A percentile compares a stretch with the other conserved stretches of the same genome.
Evolutionary conservation across 2,888 invertebrate genomes (phyloP).

Genomic region (Drosophila nigritarsus): DNA sequence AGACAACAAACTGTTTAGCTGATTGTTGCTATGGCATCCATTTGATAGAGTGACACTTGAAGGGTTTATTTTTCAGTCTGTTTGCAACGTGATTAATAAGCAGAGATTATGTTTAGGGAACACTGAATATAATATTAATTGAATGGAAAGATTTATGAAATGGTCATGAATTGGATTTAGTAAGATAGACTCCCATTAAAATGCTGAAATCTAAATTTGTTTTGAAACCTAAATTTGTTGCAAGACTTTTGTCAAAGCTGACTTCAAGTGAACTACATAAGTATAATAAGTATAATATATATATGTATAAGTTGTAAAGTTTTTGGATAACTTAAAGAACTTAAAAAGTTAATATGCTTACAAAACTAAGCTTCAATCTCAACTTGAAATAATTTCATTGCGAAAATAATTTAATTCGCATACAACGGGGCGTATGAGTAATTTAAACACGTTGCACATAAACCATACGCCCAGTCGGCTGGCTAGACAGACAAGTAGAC

Average conservation of each 20-base stretch:
- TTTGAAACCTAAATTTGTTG: neutral
- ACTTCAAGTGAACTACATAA: neutral
- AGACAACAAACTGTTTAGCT: constrained; percentile 39
- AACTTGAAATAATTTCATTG: constrained; percentile 1
- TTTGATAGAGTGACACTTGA: constrained; percentile 15
- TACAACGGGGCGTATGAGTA: constrained; percentile 70
- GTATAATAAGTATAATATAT: neutral
- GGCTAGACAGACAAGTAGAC: constrained; percentile 29
- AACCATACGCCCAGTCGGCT: constrained; percentile 53
- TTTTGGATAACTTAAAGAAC: neutral
- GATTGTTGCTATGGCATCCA: constrained; percentile 47
- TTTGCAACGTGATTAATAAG: constrained; percentile 1
- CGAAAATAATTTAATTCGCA: constrained; percentile 20
- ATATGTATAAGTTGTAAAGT: neutral
- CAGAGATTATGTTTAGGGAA: neutral
- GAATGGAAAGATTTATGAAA: neutral
- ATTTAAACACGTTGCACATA: constrained; percentile 51
- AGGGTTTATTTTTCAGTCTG: constrained; percentile 4
- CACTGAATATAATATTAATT: neutral
- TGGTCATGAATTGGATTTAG: neutral
- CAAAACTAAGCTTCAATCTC: neutral
- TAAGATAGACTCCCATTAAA: neutral
- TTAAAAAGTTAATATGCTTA: neutral
- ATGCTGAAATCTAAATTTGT: neutral
- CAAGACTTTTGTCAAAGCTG: neutral